phyloP scores from a whole-genome alignment of 2,113 vertebrate species.

The Calonectris borealis region DNA sequence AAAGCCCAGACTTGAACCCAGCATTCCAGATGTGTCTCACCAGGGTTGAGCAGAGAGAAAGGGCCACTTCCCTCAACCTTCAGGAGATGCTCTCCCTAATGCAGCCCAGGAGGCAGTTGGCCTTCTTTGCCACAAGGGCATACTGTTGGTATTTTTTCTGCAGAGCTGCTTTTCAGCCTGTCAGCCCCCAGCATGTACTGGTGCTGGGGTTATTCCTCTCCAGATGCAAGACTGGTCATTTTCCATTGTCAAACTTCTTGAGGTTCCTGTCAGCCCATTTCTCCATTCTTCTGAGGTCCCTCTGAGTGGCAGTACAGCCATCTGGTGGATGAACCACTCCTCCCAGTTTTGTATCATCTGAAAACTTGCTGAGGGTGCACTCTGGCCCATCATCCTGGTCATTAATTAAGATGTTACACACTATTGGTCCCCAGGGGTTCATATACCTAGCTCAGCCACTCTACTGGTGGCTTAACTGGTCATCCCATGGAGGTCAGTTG shows the following conservation, averaged over 20 bases:
- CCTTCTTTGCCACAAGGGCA: not conserved
- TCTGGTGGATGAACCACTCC: not conserved
- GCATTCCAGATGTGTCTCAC: not conserved
- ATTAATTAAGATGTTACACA: not conserved
- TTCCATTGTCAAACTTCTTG: not conserved
- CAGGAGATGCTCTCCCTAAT: fast-evolving
- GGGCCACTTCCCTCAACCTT: not conserved
- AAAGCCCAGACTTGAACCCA: not conserved
- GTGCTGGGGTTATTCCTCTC: not conserved
- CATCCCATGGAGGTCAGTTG: not conserved
- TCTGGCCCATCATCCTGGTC: not conserved
- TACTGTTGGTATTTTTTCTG: fast-evolving
- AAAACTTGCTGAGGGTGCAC: not conserved
- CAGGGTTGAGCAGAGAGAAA: not conserved
- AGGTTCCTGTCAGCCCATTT: not conserved
- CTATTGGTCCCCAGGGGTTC: not conserved
- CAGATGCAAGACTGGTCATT: not conserved
- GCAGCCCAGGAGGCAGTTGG: not conserved
- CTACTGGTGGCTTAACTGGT: not conserved
- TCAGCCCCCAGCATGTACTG: not conserved
- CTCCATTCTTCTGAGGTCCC: not conserved
- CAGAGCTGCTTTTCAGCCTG: not conserved
- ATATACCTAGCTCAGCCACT: not conserved
- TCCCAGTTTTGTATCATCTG: not conserved
- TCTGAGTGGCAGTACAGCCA: not conserved